Percentiles rank a stretch among this genome's conserved stretches.
Conservation (phyloP, 2,113 vertebrate genomes). For the Aviceda subcristata region DNA sequence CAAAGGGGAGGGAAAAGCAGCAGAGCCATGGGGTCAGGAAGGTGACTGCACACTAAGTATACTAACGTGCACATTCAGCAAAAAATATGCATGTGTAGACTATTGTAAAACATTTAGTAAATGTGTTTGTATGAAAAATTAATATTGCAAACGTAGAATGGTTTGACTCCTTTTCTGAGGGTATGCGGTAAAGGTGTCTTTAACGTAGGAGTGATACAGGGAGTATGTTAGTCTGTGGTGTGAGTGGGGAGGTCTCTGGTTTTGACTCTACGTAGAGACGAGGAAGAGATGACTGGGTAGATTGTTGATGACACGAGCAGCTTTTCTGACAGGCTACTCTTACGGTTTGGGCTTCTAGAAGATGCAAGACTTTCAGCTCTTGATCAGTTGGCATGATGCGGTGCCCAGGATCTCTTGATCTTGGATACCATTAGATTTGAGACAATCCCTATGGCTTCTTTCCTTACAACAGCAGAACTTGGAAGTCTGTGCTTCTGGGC, state of each 20-base stretch:
- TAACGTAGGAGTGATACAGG: not conserved
- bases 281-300: not conserved
- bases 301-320: not conserved
- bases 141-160: not conserved
- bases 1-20: not conserved
- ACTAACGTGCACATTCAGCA: not conserved
- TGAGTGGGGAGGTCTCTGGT: fast-evolving
- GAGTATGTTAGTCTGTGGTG: not conserved
- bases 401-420: not conserved
- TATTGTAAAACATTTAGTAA: not conserved
- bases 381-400: not conserved
- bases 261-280: not conserved
- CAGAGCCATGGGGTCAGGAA: not conserved
- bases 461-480: not conserved
- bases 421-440: not conserved
- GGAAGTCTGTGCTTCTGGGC: not conserved
- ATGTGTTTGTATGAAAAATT: not conserved
- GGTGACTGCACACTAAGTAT: not conserved
- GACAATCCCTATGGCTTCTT: fast-evolving
- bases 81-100: not conserved
- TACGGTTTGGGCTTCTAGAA: not conserved
- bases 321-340: not conserved
- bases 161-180: not conserved
- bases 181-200: not conserved
- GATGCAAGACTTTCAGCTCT: not conserved